Evolutionary conservation across 2,797 vertebrate species (phyloP).

Genomic region (Paratrypauchen microcephalus): DNA sequence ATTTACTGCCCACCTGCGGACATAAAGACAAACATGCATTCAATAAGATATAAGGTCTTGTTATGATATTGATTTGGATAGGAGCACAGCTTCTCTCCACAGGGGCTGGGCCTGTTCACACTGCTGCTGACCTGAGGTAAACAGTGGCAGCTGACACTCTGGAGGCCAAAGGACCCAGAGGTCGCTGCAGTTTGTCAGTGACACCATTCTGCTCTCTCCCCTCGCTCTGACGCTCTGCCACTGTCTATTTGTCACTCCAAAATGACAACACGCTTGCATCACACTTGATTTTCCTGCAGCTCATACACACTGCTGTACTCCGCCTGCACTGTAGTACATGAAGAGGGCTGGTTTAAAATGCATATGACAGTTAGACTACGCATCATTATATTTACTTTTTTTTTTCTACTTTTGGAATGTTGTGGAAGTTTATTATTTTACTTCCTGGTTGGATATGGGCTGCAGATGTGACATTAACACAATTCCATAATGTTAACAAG

Average conservation of each 20-base stretch:
- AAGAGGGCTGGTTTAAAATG: constrained; percentile 20
- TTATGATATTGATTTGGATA: constrained; percentile 39
- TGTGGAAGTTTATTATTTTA: too few relatives aligned
- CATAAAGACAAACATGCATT: constrained; percentile 21
- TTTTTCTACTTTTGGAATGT: too few relatives aligned
- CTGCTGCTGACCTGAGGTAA: constrained; percentile 71
- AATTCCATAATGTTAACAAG: too few relatives aligned
- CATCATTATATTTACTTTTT: too few relatives aligned
- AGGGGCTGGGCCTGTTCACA: constrained; percentile 34
- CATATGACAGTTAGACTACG: too few relatives aligned
- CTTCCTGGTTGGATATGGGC: too few relatives aligned
- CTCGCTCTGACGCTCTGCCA: constrained; percentile 74
- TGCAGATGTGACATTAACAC: too few relatives aligned
- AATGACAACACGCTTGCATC: constrained; percentile 77
- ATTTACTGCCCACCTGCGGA: neutral
- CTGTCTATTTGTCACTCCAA: constrained; percentile 77
- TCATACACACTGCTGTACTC: constrained; percentile 60
- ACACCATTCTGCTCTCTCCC: constrained; percentile 66
- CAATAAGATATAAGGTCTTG: constrained; percentile 1
- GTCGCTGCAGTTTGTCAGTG: constrained; percentile 74
- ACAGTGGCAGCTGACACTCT: constrained; percentile 65
- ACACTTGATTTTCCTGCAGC: constrained; percentile 67
- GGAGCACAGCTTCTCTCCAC: constrained; percentile 24
- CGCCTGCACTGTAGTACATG: constrained; percentile 35
- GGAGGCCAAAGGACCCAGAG: constrained; percentile 69